phyloP scores from a whole-genome alignment of 1,140 invertebrate species.

The Oppia nitens region DNA sequence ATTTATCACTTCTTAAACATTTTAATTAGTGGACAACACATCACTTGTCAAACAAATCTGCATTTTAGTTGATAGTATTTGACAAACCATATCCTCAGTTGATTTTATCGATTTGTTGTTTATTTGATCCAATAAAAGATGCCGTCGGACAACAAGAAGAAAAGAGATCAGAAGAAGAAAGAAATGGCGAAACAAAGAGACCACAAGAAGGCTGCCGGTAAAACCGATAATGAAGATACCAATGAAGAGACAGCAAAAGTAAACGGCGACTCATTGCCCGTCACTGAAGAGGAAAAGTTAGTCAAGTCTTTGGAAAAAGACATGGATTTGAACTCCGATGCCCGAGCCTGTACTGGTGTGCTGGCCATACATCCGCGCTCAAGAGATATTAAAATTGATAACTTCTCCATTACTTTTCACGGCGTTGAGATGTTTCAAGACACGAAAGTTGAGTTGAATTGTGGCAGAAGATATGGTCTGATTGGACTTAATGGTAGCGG shows the following conservation, averaged over 20 bases:
- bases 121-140: too few relatives aligned
- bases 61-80: too few relatives aligned
- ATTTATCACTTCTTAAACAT: too few relatives aligned
- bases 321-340: constrained; percentile 74
- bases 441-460: constrained; percentile 89
- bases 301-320: constrained; percentile 76
- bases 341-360: constrained; percentile 81
- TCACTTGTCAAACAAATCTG: too few relatives aligned
- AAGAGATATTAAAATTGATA: constrained; percentile 89
- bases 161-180: constrained; percentile 90
- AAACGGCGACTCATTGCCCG: constrained; percentile 4
- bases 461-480: constrained; percentile 85
- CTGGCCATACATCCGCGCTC: constrained; percentile 84
- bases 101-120: too few relatives aligned
- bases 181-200: constrained; percentile 62
- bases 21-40: too few relatives aligned
- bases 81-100: too few relatives aligned
- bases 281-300: constrained; percentile 45
- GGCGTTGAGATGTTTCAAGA: constrained; percentile 88
- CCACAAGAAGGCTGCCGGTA: constrained; percentile 5
- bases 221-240: constrained; percentile 8
- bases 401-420: constrained; percentile 95
- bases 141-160: constrained; percentile 95
- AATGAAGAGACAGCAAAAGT: not conserved
- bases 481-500: constrained; percentile 92